Evolutionary conservation across 2,113 vertebrate genomes (phyloP).

Genomic region (Ceratotherium simum): DNA sequence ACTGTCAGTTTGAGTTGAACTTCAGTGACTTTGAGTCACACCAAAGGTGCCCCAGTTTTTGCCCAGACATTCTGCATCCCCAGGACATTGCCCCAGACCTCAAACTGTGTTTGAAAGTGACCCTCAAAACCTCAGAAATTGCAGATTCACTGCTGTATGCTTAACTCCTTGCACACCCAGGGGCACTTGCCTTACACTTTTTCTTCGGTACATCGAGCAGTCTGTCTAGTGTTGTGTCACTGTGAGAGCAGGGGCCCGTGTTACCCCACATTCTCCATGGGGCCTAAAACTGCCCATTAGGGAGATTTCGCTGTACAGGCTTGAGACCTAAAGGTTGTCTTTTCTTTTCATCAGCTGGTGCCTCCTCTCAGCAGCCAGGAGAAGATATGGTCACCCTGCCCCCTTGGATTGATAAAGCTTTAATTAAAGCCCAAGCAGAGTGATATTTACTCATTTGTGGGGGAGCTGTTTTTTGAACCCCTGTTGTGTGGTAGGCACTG

Average conservation of each 20-base stretch:
- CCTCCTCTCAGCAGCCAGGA: not conserved
- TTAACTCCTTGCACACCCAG: accelerated
- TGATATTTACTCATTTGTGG: not conserved
- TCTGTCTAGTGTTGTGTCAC: no score
- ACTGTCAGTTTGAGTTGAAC: not conserved
- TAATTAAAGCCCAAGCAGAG: not conserved
- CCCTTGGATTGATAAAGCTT: not conserved
- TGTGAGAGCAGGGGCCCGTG: not conserved
- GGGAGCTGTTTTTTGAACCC: not conserved
- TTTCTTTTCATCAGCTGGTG: not conserved
- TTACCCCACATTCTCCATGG: accelerated
- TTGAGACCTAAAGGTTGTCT: accelerated
- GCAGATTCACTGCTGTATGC: accelerated
- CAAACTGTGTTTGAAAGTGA: not conserved
- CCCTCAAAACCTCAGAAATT: not conserved
- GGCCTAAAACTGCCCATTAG: no score
- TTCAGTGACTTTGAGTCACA: not conserved
- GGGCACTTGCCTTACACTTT: not conserved
- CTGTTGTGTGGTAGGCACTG: not conserved
- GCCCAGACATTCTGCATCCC: not conserved
- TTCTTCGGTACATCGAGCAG: not conserved
- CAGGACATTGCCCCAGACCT: not conserved
- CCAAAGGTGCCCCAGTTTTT: not conserved
- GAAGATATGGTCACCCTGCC: accelerated
- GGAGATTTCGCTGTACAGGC: accelerated